Evolutionary conservation across 2,113 vertebrate species (phyloP).

Genomic region (Gracilinanus agilis): DNA sequence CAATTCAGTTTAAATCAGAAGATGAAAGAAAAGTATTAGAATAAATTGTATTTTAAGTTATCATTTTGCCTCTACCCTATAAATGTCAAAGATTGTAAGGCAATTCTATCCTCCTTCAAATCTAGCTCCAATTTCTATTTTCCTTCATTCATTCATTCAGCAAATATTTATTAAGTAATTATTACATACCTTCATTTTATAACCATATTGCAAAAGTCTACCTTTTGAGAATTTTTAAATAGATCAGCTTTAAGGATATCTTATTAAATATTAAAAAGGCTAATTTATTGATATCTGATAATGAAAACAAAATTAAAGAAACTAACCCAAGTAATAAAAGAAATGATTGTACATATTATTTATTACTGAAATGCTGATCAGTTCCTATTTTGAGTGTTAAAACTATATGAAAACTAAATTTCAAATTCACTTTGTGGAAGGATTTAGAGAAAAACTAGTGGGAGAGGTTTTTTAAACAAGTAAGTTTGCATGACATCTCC

Average conservation of each 20-base stretch:
- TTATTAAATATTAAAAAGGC: background rate
- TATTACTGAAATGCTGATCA: background rate
- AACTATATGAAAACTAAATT: background rate
- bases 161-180: background rate
- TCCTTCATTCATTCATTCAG: background rate
- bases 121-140: background rate
- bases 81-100: background rate
- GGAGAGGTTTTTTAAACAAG: background rate
- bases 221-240: background rate
- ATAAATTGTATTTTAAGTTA: background rate
- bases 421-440: background rate
- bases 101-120: background rate
- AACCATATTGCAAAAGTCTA: background rate
- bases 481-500: accelerated
- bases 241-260: background rate
- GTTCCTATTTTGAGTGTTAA: background rate
- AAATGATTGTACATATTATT: background rate
- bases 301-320: background rate
- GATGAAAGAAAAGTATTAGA: background rate
- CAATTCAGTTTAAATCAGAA: background rate
- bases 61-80: background rate
- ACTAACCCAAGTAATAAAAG: background rate
- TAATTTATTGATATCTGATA: background rate
- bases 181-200: background rate
- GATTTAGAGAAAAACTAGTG: no score